Base-by-base conservation (phyloP, 1,140 invertebrate species). In the Macrosteles quadrilineatus region DNA sequence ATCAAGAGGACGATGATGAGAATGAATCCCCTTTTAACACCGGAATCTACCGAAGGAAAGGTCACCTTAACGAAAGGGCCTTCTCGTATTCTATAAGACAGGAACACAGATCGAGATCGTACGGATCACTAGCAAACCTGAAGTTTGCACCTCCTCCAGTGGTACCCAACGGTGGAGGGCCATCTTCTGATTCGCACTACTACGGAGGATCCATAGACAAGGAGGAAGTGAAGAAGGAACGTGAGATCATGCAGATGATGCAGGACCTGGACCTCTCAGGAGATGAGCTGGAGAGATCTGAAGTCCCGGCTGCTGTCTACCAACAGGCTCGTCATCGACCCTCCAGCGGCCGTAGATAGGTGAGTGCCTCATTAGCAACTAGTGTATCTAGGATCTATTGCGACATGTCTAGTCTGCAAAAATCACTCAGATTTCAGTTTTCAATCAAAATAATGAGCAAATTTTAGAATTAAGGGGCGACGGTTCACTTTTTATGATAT, bases 41-140 rank as follows among this genome's bases (percentile, higher is more conserved):
- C 0, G 91, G 91, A 11, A 93, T 94, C 69, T 96, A 97, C 78
- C 85, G 91, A 59, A 90, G 94, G 76, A 95, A 96, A 76, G 94
- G 94, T 0, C 94, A 97, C 77, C 80, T 97, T 66, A 97, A 97
- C 79, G 95, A 97, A 79, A 82, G 94, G 57, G 95, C 95, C 19
- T 97, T 97, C 78, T 95, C 93, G 14, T 96, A 97, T 81, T 96
- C 94, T 63, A 97, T 97, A 75, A 84, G 94, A 59, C 94, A 96
- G 77, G 94, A 96, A 78, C 94, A 96, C 79, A 86, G 94, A 59
- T 95, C 93, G 76, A 85, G 94, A 50, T 96, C 93, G 72, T 93
- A 95, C 79, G 94, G 93, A 57, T 94, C 92, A 57, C 81, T 97
- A 75, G 93, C 94, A 25, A 96, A 94, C 76, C 81, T 96, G 23